Evolutionary conservation across 2,113 vertebrate genomes (phyloP), one percentile per base, ranked within the genome.

Genomic region (Oncorhynchus gorbuscha): DNA sequence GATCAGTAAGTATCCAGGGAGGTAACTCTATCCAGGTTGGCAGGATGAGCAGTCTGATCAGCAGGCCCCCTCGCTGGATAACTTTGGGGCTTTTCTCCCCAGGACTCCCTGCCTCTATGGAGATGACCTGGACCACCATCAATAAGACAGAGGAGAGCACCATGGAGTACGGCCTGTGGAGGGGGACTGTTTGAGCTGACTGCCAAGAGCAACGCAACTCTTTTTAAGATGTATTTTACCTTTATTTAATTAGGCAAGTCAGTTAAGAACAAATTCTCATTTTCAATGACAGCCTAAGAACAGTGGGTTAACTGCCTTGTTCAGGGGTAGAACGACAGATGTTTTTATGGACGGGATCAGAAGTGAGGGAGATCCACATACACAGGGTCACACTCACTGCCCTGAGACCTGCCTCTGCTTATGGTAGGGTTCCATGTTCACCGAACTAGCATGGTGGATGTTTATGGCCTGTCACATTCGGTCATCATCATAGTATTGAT

Each of bases 111-210:
- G 87, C 89, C 14, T 92, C 93, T 62, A 96, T 96, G 94, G 86
- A 90, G 0, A 92, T 97, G 28, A 96, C 95, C 48, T 97, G 95
- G 96, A 96, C 92, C 48, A 96, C 94, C 0, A 92, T 92, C 76
- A 88, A 84, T 24, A 79, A 90, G 20, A 89, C 95, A 0, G 85
- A 78, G 13, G 85, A 78, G 16, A 95, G 94, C 0, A 71, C 85
- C 16, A 95, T 97, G 74, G 92, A 95, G 87, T 96, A 92, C 0
- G 85, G 91, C 12, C 83, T 92, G 26, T 76, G 78, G 3, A 87
- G 92, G 0, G 16, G 87, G 76, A 3, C 81, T 91, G 6, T 94
- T 96, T 79, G 81, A 89, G 3, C 71, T 88, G 67, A 83, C 65
- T 0, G 82, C 93, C 18, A 87, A 76, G 65, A 96, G 95, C 22